Base-by-base conservation (phyloP, 1,140 invertebrate species). In the Campoletis sonorensis region DNA sequence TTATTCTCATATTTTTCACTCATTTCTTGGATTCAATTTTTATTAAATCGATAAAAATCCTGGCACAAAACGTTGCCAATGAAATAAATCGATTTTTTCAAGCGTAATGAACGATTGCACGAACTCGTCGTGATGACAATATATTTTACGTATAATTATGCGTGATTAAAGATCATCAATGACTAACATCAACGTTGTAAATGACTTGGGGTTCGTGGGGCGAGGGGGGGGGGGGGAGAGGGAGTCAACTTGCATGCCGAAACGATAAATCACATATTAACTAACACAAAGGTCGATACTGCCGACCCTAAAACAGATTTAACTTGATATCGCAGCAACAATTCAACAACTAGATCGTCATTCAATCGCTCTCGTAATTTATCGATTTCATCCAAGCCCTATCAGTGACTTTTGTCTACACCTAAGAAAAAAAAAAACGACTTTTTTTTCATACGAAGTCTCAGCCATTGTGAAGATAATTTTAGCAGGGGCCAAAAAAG, bases 311-410 rank as follows among this genome's bases (percentile, higher is more conserved):
- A 84, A 82, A 83, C 79, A 85, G 71, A 83, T 80, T 85, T 82
- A 86, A 85, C 83, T 71, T 83, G 79, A 85, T 76, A 81, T 73
- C 75, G 75, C 75, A 77, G 75, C 79, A 80, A 85, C 82, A 86
- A 79, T 82, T 80, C 77, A 85, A 81, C 81, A 83, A 83, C 71
- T 30, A 81, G 80, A 85, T 81, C 23, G 79, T 45, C 71, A 73
- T 73, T 73, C 72, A 75, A 51, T 75, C 72, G 49, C 37, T 72
- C 70, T 72, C 21, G n/a, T 45, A 27, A 75, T 75, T 77, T 23
- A 45, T 75, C 72, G 75, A 64, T 77, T 27, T 77, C 67, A 33
- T 70, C 30, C 75, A 37, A 54, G 5, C 49, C 40, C 15, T 70
- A 26, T n/a, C 67, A 54, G 16, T 26, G 18, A 49, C 23, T 75